Conservation (phyloP, 1,140 invertebrate genomes). For the Wasmannia auropunctata region DNA sequence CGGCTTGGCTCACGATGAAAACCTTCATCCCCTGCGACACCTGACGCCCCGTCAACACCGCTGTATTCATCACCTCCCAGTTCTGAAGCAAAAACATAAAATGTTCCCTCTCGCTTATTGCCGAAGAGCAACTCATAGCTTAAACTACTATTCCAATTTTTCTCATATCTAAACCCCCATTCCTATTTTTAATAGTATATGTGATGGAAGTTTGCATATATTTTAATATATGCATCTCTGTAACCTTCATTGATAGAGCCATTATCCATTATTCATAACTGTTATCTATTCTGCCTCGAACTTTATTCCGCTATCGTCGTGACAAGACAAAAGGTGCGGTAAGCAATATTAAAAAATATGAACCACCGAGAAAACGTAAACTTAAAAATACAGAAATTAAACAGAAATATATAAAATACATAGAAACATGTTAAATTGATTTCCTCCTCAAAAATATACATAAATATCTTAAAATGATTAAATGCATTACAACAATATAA, state of each 20-base stretch:
- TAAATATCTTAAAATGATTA: not conserved
- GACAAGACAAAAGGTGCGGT: not conserved
- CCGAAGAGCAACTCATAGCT: not conserved
- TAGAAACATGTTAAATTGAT: slow-evolving; percentile 3
- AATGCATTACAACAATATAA: not conserved
- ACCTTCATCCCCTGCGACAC: slow-evolving; percentile 98
- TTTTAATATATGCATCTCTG: slow-evolving; percentile 47
- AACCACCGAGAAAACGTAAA: not conserved
- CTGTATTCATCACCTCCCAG: slow-evolving; percentile 98
- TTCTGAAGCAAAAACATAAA: slow-evolving; percentile 88
- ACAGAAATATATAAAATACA: not conserved
- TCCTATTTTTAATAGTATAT: slow-evolving; percentile 35
- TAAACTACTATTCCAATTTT: slow-evolving; percentile 34
- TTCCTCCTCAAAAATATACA: not conserved
- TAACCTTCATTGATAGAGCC: slow-evolving; percentile 35
- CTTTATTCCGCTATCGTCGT: slow-evolving; percentile 3
- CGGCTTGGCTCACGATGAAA: slow-evolving; percentile 96
- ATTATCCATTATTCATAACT: slow-evolving; percentile 60
- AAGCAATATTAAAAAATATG: slow-evolving; percentile 42
- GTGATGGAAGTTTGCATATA: slow-evolving; percentile 39
- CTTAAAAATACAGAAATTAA: not conserved
- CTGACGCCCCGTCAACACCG: slow-evolving; percentile 96
- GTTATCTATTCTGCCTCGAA: slow-evolving; percentile 32
- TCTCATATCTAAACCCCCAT: not conserved
- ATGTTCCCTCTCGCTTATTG: not conserved